Percentiles rank a stretch among this genome's conserved stretches.
Evolutionary conservation across 2,113 vertebrate species (phyloP).

Genomic region (Corythaeola cristata): DNA sequence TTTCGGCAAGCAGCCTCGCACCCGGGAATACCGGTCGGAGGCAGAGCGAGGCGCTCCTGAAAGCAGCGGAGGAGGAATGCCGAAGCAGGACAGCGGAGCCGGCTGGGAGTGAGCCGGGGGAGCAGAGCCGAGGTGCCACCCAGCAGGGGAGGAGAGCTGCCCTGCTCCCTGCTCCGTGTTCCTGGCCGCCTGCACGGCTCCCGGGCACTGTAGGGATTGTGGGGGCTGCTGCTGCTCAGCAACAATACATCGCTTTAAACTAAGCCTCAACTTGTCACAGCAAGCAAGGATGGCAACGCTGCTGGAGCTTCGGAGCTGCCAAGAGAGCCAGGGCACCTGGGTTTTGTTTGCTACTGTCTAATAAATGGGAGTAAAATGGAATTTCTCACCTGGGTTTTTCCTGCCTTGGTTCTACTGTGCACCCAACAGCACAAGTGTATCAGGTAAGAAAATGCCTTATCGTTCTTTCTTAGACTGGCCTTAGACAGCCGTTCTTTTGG

Average conservation of each 20-base stretch:
- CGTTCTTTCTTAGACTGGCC: neutral
- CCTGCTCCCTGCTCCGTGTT: neutral
- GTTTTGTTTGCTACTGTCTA: constrained; percentile 20
- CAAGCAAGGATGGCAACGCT: constrained; percentile 36
- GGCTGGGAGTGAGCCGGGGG: neutral
- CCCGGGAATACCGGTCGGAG: neutral
- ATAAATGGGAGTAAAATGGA: constrained; percentile 68
- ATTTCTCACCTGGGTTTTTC: constrained; percentile 61
- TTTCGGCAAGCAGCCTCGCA: constrained; percentile 18
- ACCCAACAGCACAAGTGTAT: constrained; percentile 63
- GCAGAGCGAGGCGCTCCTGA: neutral
- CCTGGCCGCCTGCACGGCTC: neutral
- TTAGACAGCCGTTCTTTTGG: neutral
- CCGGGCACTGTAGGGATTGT: neutral
- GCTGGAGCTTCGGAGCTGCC: constrained; percentile 35
- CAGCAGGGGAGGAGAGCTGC: neutral
- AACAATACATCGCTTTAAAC: neutral
- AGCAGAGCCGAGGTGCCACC: neutral
- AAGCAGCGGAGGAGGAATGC: neutral
- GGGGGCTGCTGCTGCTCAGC: constrained; percentile 39
- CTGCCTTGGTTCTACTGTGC: constrained; percentile 72
- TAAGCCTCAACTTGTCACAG: constrained; percentile 40
- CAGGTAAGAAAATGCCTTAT: constrained; percentile 72
- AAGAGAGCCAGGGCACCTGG: neutral
- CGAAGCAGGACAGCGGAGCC: neutral